Evolutionary conservation across 2,888 invertebrate genomes (phyloP), one percentile per base, ranked within the genome.

Genomic region (Agrochola circellaris): DNA sequence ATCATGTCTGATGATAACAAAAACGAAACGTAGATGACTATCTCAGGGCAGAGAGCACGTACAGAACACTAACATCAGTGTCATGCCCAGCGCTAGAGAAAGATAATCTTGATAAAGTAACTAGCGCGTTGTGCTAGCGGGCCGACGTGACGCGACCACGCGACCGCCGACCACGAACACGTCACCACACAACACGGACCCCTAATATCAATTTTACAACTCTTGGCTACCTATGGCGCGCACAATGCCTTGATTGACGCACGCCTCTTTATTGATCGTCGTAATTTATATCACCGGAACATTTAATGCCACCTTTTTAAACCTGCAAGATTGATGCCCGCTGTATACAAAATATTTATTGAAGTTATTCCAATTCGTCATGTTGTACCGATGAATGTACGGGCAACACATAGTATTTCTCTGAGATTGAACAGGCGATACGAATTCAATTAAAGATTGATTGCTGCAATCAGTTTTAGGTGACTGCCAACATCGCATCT

Each of bases 391-490:
- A 77, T 73, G 70, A 79, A 81, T 68, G 69, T 76, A 80, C 73
- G 75, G 81, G 85, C 79, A 78, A 68, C 79, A 65, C 77, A 87
- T 87, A 81, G 76, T 71, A 76, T 90, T 91, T 92, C 91, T 88
- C 80, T 81, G 86, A 91, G 92, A 92, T 92, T 89, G 93, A 94
- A 91, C 89, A 90, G 89, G 89, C 90, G 91, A 93, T 92, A 92
- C 90, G 91, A 90, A 92, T 93, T 93, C 93, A 93, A 94, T 94
- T 93, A 93, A 93, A 94, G 94, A 94, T 94, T 94, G 93, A 95
- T 94, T 90, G 91, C 93, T 80, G 85, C 89, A 89, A 91, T 93
- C 91, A 90, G 88, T 90, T 91, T 90, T 79, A 87, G 85, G 85
- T 88, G 85, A 79, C 83, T 83, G 85, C 89, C 76, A 83, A 87